A percentile compares a stretch with the other conserved stretches of the same genome.
Conservation (phyloP, 1,140 invertebrate genomes). For the Phymorhynchus buccinoides region DNA sequence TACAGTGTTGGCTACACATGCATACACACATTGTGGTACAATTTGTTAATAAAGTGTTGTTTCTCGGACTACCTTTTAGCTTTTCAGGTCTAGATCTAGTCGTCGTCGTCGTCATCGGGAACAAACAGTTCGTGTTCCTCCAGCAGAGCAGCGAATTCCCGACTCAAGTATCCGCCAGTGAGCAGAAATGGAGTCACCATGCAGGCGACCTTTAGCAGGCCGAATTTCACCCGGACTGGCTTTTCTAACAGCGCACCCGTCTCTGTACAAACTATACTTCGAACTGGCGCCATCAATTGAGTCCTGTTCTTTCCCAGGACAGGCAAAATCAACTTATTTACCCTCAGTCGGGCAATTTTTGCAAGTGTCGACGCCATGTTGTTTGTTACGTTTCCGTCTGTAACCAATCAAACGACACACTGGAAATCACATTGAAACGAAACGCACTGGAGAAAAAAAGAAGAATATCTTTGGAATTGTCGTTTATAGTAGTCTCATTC, state of each 20-base stretch:
- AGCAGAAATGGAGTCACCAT: conserved; percentile 77
- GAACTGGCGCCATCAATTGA: background rate
- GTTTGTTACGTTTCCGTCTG: background rate
- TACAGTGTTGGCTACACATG: too few relatives aligned
- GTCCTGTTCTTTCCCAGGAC: background rate
- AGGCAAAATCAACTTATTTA: background rate
- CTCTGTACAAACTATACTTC: conserved; percentile 69
- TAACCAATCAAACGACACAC: background rate
- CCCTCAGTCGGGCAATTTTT: background rate
- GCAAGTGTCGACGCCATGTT: conserved; percentile 41
- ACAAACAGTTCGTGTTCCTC: conserved; percentile 99
- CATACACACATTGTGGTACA: too few relatives aligned
- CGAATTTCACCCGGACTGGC: conserved; percentile 83
- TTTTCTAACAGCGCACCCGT: conserved; percentile 84
- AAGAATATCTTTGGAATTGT: too few relatives aligned
- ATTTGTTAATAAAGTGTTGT: too few relatives aligned
- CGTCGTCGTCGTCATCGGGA: conserved; percentile 94
- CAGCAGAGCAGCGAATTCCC: conserved; percentile 94
- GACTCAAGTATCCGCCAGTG: conserved; percentile 91
- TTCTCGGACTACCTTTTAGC: too few relatives aligned
- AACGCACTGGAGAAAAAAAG: too few relatives aligned
- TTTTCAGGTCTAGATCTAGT: too few relatives aligned
- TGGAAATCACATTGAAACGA: too few relatives aligned
- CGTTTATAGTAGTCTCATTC: too few relatives aligned
- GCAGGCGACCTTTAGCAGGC: conserved; percentile 79